phyloP scores from a whole-genome alignment of 2,888 invertebrate genomes.

The Drosophila mayaguana region DNA sequence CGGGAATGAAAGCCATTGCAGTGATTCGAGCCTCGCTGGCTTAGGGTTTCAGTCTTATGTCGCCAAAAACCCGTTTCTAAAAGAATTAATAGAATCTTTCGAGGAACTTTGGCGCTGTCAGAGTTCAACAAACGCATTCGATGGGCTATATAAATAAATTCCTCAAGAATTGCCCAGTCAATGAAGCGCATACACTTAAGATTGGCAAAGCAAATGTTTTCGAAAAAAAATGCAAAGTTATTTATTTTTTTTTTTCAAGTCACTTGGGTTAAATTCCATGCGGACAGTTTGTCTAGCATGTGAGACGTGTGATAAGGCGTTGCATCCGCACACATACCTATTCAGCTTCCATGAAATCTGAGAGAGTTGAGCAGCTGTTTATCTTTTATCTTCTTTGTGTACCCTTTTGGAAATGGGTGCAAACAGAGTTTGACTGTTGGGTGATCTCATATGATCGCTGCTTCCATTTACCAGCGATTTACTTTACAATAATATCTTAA shows the following conservation, averaged over 20 bases:
- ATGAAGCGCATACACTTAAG: constrained; percentile 13
- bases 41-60: background rate
- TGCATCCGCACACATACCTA: constrained; percentile 7
- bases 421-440: background rate
- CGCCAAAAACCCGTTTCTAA: constrained; percentile 7
- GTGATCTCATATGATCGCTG: background rate
- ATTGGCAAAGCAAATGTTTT: constrained; percentile 14
- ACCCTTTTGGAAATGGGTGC: background rate
- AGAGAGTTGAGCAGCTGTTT: constrained; percentile 14
- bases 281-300: constrained; percentile 6
- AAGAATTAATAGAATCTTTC: constrained; percentile 1
- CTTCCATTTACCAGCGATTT: too few relatives aligned
- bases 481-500: too few relatives aligned
- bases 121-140: background rate
- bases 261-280: constrained; percentile 11
- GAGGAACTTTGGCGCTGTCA: background rate
- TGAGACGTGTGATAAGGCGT: constrained; percentile 21
- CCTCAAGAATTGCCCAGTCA: background rate
- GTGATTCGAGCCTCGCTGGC: background rate
- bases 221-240: constrained; percentile 1
- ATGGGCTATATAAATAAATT: background rate
- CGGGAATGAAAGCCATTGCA: background rate
- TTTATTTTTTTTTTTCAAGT: background rate
- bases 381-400: constrained; percentile 6
- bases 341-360: constrained; percentile 26